phyloP scores from a whole-genome alignment of 2,113 vertebrate species.

The Elachura formosa region DNA sequence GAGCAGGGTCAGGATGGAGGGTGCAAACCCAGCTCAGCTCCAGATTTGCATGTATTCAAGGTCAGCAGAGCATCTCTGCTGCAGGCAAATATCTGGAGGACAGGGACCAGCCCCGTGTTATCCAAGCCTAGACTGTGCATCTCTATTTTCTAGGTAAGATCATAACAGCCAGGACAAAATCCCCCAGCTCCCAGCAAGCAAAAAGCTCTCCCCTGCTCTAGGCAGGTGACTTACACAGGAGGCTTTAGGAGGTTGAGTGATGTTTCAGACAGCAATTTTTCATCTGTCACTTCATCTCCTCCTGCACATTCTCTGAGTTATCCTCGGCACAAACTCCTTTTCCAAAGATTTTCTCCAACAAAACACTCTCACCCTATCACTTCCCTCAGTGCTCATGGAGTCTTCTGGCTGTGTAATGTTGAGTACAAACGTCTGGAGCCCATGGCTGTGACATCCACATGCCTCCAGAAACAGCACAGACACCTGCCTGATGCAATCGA shows the following conservation, averaged over 20 bases:
- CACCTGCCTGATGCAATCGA: background rate
- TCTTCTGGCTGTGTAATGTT: background rate
- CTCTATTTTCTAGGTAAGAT: background rate
- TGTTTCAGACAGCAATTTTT: background rate
- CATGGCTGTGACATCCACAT: fast-evolving
- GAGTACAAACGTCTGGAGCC: background rate
- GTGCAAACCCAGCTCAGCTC: background rate
- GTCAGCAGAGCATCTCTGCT: background rate
- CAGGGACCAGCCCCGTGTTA: fast-evolving
- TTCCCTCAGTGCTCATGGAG: background rate
- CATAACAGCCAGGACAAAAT: background rate
- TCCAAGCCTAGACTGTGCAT: background rate
- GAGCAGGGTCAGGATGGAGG: background rate
- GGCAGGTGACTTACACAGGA: background rate
- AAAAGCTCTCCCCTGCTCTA: background rate
- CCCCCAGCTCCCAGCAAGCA: background rate
- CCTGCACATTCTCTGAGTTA: background rate
- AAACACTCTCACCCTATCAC: fast-evolving
- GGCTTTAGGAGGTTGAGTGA: background rate
- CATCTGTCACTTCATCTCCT: background rate
- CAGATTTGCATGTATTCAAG: background rate
- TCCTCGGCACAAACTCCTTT: background rate
- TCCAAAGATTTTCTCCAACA: background rate
- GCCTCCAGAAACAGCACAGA: background rate
- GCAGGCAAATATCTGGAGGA: background rate